Conservation (phyloP, 2,888 invertebrate genomes). For the Micropterix aruncella region DNA sequence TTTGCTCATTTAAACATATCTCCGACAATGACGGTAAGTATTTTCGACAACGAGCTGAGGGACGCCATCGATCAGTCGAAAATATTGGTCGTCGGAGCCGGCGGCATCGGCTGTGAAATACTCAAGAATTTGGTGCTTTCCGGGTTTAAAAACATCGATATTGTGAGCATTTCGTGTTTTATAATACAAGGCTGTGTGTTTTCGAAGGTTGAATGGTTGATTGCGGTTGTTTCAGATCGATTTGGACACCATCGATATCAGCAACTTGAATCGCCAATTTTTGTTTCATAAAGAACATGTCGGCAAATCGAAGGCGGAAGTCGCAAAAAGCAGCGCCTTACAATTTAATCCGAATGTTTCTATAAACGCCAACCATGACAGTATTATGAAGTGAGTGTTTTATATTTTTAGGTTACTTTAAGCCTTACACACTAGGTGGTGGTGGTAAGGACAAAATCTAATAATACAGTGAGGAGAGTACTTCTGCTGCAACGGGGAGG, state of each 20-base stretch:
- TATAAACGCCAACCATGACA: constrained; percentile 85
- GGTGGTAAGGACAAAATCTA: too few species aligned
- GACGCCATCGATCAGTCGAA: constrained; percentile 55
- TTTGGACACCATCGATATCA: constrained; percentile 98
- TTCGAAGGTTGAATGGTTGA: constrained; percentile 4
- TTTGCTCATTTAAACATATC: too few species aligned
- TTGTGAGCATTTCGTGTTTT: constrained; percentile 49
- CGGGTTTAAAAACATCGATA: constrained; percentile 86
- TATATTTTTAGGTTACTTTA: too few species aligned
- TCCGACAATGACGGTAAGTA: constrained; percentile 37
- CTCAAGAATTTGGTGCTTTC: constrained; percentile 92
- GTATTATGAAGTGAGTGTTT: constrained; percentile 76
- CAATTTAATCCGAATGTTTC: constrained; percentile 79
- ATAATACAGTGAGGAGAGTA: too few species aligned
- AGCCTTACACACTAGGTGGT: too few species aligned
- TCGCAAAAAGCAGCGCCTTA: constrained; percentile 81
- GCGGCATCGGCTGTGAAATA: constrained; percentile 98
- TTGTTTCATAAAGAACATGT: constrained; percentile 98
- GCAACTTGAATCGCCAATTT: constrained; percentile 97
- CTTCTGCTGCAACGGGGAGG: too few species aligned
- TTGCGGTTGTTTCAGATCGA: constrained; percentile 69
- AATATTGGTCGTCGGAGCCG: constrained; percentile 86
- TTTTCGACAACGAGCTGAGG: constrained; percentile 49
- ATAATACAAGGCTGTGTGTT: constrained; percentile 1
- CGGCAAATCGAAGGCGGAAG: constrained; percentile 89